A percentile compares a stretch with the other conserved stretches of the same genome.
These are phyloP conservation scores for Candoia aspera DNA, from an alignment of 2,113 vertebrate genomes.

Conservation along the genomic window DNA sequence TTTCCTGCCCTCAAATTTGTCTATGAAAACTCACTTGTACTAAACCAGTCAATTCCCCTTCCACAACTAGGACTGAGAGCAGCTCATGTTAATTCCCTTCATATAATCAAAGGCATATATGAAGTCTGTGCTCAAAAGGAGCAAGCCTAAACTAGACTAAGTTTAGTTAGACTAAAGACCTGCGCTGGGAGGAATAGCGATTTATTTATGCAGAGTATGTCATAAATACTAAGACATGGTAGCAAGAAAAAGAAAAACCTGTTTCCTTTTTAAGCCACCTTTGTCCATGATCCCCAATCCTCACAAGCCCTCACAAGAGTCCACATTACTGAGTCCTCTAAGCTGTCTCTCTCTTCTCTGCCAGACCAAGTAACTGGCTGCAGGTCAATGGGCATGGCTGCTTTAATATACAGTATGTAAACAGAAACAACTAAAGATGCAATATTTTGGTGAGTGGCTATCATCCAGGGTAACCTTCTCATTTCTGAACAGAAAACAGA, in stretches of 20 bases:
- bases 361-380: not conserved
- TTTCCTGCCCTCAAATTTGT: not conserved
- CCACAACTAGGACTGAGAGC: not conserved
- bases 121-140: not conserved
- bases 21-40: not conserved
- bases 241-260: not conserved
- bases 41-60: not conserved
- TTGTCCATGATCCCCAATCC: not conserved
- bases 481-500: conserved; percentile 21
- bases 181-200: no score
- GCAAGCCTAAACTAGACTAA: not conserved
- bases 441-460: not conserved
- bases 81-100: not conserved
- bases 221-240: not conserved
- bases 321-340: not conserved
- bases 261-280: not conserved
- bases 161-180: no score
- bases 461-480: conserved; percentile 18
- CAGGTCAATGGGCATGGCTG: not conserved
- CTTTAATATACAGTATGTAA: not conserved
- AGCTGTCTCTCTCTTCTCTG: not conserved
- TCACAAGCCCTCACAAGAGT: not conserved
- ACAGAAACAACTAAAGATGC: not conserved
- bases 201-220: not conserved
- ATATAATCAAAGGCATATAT: not conserved